Evolutionary conservation across 2,113 vertebrate genomes (phyloP).

Genomic region (Carettochelys insculpta): DNA sequence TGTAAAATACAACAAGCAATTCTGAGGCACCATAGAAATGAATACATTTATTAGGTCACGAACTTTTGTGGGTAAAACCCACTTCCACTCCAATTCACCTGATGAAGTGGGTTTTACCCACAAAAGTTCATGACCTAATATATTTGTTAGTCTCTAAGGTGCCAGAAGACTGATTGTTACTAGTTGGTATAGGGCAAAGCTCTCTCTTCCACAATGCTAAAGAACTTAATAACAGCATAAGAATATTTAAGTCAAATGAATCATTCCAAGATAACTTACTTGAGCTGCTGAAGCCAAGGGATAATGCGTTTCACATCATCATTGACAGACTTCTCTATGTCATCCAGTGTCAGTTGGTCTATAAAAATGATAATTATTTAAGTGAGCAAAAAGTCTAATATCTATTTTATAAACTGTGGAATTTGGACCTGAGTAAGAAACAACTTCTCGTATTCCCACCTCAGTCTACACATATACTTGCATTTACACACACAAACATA

Average conservation of each 20-base stretch:
- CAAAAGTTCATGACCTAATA: no score
- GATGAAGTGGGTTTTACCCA: no score
- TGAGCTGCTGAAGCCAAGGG: conserved; percentile 95
- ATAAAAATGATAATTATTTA: conserved; percentile 49
- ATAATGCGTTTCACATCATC: conserved; percentile 96
- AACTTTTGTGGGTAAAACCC: no score
- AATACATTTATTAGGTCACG: no score
- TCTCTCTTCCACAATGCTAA: background rate
- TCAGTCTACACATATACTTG: background rate
- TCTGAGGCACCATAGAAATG: no score
- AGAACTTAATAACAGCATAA: background rate
- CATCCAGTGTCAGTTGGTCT: conserved; percentile 94
- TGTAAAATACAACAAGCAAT: no score
- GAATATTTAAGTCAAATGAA: background rate
- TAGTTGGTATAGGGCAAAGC: background rate
- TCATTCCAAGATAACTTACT: conserved; percentile 77
- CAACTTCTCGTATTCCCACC: background rate
- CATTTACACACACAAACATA: no score
- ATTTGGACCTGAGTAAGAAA: background rate
- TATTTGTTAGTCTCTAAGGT: no score
- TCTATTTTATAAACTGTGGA: background rate
- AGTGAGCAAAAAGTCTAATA: background rate
- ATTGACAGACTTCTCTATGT: conserved; percentile 95
- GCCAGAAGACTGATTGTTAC: background rate
- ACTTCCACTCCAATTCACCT: no score